Evolutionary conservation across 37 sponge, comb jelly and placozoan species (phyloP).

Genomic region (Ephydatia muelleri): DNA sequence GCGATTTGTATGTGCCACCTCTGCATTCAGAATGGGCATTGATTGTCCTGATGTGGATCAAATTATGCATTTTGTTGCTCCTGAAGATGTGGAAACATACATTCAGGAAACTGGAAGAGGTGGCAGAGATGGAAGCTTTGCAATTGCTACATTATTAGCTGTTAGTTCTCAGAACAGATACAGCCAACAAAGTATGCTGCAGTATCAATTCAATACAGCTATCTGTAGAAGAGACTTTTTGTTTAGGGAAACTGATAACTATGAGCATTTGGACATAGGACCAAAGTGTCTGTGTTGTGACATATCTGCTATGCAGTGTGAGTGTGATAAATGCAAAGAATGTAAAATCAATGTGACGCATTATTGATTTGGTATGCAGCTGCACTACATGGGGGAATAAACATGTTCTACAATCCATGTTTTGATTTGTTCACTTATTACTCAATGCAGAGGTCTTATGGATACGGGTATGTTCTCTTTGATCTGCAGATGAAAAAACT

Average conservation of each 20-base stretch:
- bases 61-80: constrained; percentile 21
- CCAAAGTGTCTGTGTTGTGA: too few species aligned
- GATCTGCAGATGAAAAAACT: too few species aligned
- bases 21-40: too few species aligned
- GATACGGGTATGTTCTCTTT: too few species aligned
- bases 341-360: too few species aligned
- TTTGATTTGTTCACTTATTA: too few species aligned
- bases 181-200: background rate
- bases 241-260: constrained; percentile 9
- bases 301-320: background rate
- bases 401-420: too few species aligned
- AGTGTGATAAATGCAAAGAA: background rate
- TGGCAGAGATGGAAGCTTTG: constrained; percentile 19
- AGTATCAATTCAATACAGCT: background rate
- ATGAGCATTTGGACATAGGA: background rate
- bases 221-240: constrained; percentile 16
- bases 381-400: too few species aligned
- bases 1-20: too few species aligned
- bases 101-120: constrained; percentile 43
- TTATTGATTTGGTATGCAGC: too few species aligned
- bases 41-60: too few species aligned
- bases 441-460: too few species aligned
- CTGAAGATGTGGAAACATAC: constrained; percentile 19
- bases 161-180: background rate
- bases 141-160: background rate